These are phyloP conservation scores for Geotrypetes seraphini DNA, from an alignment of 2,797 vertebrate genomes.

Conservation along the genomic window DNA sequence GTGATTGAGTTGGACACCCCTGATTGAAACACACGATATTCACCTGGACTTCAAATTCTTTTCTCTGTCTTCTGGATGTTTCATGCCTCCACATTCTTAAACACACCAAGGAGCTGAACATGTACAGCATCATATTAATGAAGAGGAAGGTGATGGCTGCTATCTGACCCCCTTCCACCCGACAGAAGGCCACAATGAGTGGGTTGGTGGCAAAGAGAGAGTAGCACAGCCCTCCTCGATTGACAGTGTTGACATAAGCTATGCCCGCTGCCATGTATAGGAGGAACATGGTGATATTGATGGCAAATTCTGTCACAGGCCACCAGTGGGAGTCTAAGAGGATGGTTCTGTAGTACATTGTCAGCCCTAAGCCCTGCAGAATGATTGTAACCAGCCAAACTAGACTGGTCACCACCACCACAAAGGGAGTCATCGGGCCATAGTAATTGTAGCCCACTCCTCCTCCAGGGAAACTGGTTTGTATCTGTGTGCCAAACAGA, in stretches of 20 bases:
- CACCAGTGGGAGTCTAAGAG: slow-evolving; percentile 66
- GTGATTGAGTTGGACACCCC: too few species aligned
- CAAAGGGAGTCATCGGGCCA: slow-evolving; percentile 64
- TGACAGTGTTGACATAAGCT: slow-evolving; percentile 62
- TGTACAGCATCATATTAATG: slow-evolving; percentile 52
- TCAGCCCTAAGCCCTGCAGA: slow-evolving; percentile 54
- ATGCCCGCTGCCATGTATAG: slow-evolving; percentile 64
- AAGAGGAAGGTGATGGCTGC: slow-evolving; percentile 62
- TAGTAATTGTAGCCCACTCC: slow-evolving; percentile 51
- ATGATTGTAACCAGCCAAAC: slow-evolving; percentile 55
- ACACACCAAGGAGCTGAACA: slow-evolving; percentile 48
- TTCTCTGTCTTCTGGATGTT: slow-evolving; percentile 15
- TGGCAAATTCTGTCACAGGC: slow-evolving; percentile 59
- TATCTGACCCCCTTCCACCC: slow-evolving; percentile 58
- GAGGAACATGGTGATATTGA: slow-evolving; percentile 55
- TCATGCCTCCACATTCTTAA: slow-evolving; percentile 63
- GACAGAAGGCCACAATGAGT: slow-evolving; percentile 47
- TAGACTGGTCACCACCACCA: slow-evolving; percentile 48
- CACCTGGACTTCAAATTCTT: neutral
- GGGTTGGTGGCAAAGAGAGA: slow-evolving; percentile 49
- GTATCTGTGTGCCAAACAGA: slow-evolving; percentile 27
- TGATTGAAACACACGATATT: neutral
- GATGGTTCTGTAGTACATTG: slow-evolving; percentile 64
- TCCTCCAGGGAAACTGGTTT: slow-evolving; percentile 22
- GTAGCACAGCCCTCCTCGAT: slow-evolving; percentile 64